Base-by-base conservation (phyloP, 2,113 vertebrate species). In the Canis aureus region DNA sequence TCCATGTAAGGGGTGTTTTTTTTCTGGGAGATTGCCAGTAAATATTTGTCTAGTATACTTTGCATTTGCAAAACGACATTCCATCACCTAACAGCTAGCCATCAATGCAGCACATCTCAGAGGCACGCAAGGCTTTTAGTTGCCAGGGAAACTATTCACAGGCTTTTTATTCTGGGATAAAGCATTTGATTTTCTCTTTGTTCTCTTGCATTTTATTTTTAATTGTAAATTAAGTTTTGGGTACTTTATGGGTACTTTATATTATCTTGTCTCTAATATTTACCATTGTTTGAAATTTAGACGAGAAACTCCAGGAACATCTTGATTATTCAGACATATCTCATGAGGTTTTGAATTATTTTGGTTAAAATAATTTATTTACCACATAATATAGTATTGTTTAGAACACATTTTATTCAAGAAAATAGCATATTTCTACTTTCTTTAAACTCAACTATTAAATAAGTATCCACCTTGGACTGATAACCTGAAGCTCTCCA, bases 191-290 rank as follows among this genome's bases (percentile, higher is more conserved):
- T 81, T 80, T 59, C 38, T 60, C 27, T 64, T 64, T 51, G n/a
- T n/a, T 73, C 78, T 57, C 38, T 71, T 84, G 4, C 3, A 73
- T 55, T 95, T 92, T n/a, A 17, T 67, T 93, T 94, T 79, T 67
- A 60, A 80, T 59, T 79, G 0, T 64, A 57, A 23, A 73, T 62
- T 59, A 67, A 62, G 3, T 83, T 23, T 35, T 95, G 55, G 55
- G 59, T 6, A 71, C 38, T 62, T 53, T 97, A 49, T 25, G 60
- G 7, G 11, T 53, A 66, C 11, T 87, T 74, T 27, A 38, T 53
- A 80, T 92, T 66, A 78, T 62, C 43, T 73, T 55, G 16, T 71
- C 62, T 88, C 53, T 91, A 97, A 53, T 94, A 90, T 74, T 83
- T 93, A 59, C 71, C 60, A 62, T 49, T 84, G 87, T 17, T 90